These are phyloP conservation scores for Tragelaphus strepsiceros DNA, from an alignment of 2,113 vertebrate genomes.

Conservation along the genomic window DNA sequence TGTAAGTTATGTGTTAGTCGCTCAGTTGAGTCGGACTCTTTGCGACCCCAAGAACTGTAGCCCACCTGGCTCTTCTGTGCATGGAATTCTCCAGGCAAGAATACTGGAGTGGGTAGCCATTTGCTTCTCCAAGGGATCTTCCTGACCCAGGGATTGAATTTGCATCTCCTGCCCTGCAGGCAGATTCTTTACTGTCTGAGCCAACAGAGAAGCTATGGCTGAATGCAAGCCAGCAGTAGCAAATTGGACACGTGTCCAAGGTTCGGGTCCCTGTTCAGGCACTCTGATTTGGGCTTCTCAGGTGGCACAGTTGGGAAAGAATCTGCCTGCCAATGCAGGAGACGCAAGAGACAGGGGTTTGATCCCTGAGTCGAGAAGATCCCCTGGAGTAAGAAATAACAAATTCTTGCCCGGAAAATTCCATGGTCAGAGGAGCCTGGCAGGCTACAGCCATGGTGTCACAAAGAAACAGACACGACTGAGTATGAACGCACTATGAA, in stretches of 20 bases:
- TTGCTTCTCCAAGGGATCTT: not conserved
- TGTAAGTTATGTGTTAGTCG: not conserved
- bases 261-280: not conserved
- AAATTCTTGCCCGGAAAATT: not conserved
- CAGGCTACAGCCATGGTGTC: not conserved
- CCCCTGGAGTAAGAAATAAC: not conserved
- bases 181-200: not conserved
- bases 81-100: not conserved
- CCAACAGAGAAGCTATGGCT: not conserved
- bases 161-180: not conserved
- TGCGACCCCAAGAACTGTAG: not conserved
- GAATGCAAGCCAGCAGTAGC: not conserved
- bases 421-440: not conserved
- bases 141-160: not conserved
- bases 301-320: not conserved
- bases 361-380: not conserved
- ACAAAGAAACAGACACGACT: not conserved
- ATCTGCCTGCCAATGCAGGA: not conserved
- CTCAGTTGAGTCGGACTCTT: not conserved
- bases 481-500: not conserved
- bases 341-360: not conserved
- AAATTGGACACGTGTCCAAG: not conserved
- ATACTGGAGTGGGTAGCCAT: not conserved
- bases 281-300: not conserved
- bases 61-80: not conserved